Base-by-base conservation (phyloP, 1,140 invertebrate species). In the Sycophaga agraensis region DNA sequence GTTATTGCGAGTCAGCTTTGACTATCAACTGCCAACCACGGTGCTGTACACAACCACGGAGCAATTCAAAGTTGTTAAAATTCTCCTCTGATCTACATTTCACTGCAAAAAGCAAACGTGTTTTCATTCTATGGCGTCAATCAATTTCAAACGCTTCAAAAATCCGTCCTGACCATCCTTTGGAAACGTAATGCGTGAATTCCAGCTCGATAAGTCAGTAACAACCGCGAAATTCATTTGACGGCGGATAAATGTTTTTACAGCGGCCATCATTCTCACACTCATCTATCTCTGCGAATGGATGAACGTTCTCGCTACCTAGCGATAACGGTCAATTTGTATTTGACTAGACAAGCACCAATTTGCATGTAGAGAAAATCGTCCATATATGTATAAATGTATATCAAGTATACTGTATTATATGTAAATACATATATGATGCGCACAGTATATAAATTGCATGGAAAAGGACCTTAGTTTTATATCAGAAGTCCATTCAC, bases 401-500 rank as follows among this genome's bases (percentile, higher is more conserved):
- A 58, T 19, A 57, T 31, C 39, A 9, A 6, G 5, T n/a, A 19
- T 57, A n/a, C n/a, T n/a, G n/a, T n/a, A n/a, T n/a, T n/a, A n/a
- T n/a, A 31, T 56, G 12, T 5, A 24, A 24, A 56, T 56, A 45
- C 53, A 35, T 56, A 45, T 58, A 58, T 58, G 53, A 56, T 34
- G 34, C 4, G 40, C 53, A 45, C 53, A 55, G 16, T 28, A 59
- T 56, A 42, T 57, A 63, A 70, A 45, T 63, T 72, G 70, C 70
- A 72, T 72, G 70, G 64, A 48, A 71, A 71, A 65, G 8, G 24
- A 49, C 11, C 9, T 31, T 39, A 39, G 31, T 9, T 48, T 57
- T 26, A 26, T 48, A 48, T 57, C 12, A 42, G 16, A 1, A 31
- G 12, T 48, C 22, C 26, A 28, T 57, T 42, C 31, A n/a, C n/a